Evolutionary conservation across 1,140 invertebrate species (phyloP), one percentile per base, ranked within the genome.

Genomic region (Hyles vespertilio): DNA sequence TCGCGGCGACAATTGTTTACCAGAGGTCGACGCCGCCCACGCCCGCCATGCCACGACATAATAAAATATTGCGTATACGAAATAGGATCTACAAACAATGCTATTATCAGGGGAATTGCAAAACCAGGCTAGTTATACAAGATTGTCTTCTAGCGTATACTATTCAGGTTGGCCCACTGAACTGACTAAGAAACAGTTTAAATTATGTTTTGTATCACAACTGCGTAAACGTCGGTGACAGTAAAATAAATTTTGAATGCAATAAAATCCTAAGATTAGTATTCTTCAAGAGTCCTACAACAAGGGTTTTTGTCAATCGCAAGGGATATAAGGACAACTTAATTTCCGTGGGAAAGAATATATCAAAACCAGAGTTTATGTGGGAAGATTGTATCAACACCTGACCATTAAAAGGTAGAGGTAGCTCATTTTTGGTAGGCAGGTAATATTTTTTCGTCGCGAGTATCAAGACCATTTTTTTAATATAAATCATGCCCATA

Each of bases 401-500:
- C 73, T 80, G 73, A 78, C 68, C 63, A 61, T 58, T 60, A 58
- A 58, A 65, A 47, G 61, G 47, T 12, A 40, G 36, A 48, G 47
- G 47, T 49, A 40, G 56, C 34, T 51, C 57, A 61, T 62, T 73
- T 75, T 64, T 67, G 60, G 65, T 70, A 72, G 74, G 58, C 75
- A 80, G 77, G 74, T 79, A 82, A 62, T 36, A 59, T 71, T 72
- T 74, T 75, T 71, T 68, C 52, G n/a, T 10, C 9, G 32, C 33
- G 48, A 3, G 48, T 45, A 6, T 46, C 11, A 44, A 40, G 33
- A 11, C 34, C 12, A 40, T 7, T 45, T 48, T 48, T 48, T 22
- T 12, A 22, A 8, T n/a, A 3, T 11, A 11, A 3, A 48, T 48
- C 47, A 6, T 48, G 22, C 22, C 5, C n/a, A 48, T 11, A 11